Evolutionary conservation across 2,797 vertebrate species (phyloP), one percentile per base, ranked within the genome.

Genomic region (Mastacembelus armatus): DNA sequence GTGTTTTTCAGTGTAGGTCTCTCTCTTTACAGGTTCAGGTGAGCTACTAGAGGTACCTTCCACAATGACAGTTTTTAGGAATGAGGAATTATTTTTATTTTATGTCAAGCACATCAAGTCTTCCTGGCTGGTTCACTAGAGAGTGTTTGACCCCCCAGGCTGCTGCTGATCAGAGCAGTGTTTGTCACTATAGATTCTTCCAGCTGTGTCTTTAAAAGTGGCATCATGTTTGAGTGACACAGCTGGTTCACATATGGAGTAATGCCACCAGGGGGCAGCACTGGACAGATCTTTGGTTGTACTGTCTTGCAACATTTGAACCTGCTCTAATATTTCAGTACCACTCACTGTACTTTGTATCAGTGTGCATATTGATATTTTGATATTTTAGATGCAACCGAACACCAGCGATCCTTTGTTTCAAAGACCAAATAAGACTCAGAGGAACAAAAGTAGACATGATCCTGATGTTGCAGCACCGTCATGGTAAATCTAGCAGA

Each of bases 251-350:
- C 64, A 6, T 2, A 7, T 15, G 18, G 0, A 24, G 30, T 5
- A 19, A 1, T 47, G 9, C 83, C 89, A 85, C 75, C 71, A 90
- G 89, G 62, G 79, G 14, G 87, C 85, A 86, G 79, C 74, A 83
- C 67, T 60, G 52, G 2, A 33, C 57, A 66, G 19, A 50, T 44
- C 58, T 57, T 19, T 8, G 8, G 14, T 5, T n/a, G 14, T 2
- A 16, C 40, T 52, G 22, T 42, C 44, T 24, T 39, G 40, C 50
- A 58, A 15, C 36, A 59, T 26, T 19, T 33, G 2, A 16, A 39
- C 27, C 19, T 24, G n/a, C n/a, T 38, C 11, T 4, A 15, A 33
- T 10, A 48, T 29, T 10, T 32, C 30, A 32, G 5, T 11, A 10
- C 10, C 9, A 2, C 30, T 32, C 1, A 2, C 30, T 32, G 26